Evolutionary conservation across 2,888 invertebrate species (phyloP).

Genomic region (Thelaira solivaga): DNA sequence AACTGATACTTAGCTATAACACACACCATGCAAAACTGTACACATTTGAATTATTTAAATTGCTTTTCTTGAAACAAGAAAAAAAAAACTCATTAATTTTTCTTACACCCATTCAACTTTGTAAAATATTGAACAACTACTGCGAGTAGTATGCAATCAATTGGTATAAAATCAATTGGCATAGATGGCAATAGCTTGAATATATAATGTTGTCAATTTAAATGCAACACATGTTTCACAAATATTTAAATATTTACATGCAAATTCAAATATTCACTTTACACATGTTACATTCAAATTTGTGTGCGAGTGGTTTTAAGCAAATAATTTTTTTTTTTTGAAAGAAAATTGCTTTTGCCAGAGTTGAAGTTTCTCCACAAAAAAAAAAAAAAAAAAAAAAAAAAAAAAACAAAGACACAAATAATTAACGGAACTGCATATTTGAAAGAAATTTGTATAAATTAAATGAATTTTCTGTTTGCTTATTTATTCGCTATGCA

Average conservation of each 20-base stretch:
- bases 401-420: no score
- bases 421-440: no score
- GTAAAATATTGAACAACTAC: constrained; percentile 18
- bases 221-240: constrained; percentile 55
- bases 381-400: no score
- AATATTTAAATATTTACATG: constrained; percentile 19
- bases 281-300: background rate
- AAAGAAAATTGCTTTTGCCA: no score
- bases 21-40: no score
- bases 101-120: background rate
- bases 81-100: background rate
- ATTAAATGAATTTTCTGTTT: no score
- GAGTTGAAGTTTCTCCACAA: no score
- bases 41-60: no score
- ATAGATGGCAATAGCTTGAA: constrained; percentile 30
- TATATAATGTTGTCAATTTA: constrained; percentile 37
- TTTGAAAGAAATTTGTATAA: no score
- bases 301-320: background rate
- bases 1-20: no score
- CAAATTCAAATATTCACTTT: background rate
- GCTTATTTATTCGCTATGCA: no score
- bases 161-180: constrained; percentile 5
- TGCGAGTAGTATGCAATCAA: constrained; percentile 15
- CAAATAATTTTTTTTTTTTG: background rate
- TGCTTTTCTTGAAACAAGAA: background rate